Evolutionary conservation across 2,888 invertebrate species (phyloP).

Genomic region (Gonocerus acuteangulatus): DNA sequence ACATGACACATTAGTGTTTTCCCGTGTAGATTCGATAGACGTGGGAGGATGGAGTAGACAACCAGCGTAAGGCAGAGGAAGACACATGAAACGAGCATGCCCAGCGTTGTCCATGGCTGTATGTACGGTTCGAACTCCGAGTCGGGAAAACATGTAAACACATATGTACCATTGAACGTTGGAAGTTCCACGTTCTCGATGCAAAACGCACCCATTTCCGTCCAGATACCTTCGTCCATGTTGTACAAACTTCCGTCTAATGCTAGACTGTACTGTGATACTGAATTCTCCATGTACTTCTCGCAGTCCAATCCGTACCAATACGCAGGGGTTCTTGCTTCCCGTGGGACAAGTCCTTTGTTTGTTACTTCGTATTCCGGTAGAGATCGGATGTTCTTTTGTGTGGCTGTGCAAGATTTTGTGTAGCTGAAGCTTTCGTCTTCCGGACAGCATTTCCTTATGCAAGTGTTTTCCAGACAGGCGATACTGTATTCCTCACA

Average conservation of each 20-base stretch:
- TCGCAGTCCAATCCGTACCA: background rate
- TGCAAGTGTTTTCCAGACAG: slow-evolving; percentile 40
- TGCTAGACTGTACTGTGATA: background rate
- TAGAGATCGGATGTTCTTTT: too few relatives aligned
- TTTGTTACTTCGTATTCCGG: background rate
- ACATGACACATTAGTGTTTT: slow-evolving; percentile 65
- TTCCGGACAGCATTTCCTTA: slow-evolving; percentile 44
- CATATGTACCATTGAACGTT: slow-evolving; percentile 32
- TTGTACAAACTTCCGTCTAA: slow-evolving; percentile 10
- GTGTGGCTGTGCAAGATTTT: background rate
- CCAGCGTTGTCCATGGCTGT: slow-evolving; percentile 38
- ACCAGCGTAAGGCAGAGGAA: slow-evolving; percentile 58
- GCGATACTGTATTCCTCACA: slow-evolving; percentile 38
- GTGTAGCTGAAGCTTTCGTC: slow-evolving; percentile 34
- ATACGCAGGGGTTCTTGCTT: background rate
- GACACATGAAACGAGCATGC: slow-evolving; percentile 53
- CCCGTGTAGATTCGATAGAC: slow-evolving; percentile 64
- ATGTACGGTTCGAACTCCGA: slow-evolving; percentile 1
- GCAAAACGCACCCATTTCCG: slow-evolving; percentile 40
- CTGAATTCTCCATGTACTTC: background rate
- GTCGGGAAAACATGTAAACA: slow-evolving; percentile 42
- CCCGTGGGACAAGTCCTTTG: background rate
- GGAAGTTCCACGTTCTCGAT: slow-evolving; percentile 39
- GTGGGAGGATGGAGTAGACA: slow-evolving; percentile 58
- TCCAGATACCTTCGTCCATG: background rate